These are phyloP conservation scores for Antheraea assamensis DNA, from an alignment of 2,888 invertebrate species.

Conservation along the genomic window DNA sequence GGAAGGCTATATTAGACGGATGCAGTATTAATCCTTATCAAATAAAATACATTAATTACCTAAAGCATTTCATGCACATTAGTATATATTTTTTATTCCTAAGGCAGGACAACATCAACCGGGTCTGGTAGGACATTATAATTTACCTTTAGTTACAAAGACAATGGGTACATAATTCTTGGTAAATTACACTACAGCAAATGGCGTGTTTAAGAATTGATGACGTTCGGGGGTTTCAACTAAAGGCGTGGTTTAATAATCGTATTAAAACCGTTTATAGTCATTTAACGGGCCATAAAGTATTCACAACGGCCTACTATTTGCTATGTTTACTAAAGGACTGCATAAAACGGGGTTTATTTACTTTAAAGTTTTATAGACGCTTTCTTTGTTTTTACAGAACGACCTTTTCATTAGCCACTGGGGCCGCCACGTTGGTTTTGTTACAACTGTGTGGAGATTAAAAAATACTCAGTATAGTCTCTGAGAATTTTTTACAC, in stretches of 20 bases:
- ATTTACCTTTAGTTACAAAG: constrained; percentile 26
- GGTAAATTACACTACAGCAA: constrained; percentile 32
- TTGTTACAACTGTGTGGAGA: constrained; percentile 24
- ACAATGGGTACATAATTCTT: constrained; percentile 28
- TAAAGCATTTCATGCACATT: too few species aligned
- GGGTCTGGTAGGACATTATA: too few species aligned
- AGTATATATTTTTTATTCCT: too few species aligned
- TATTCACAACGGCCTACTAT: constrained; percentile 64
- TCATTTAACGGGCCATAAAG: constrained; percentile 70
- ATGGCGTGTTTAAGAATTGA: constrained; percentile 42
- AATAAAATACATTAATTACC: too few species aligned
- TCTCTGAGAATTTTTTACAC: neutral
- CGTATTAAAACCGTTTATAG: constrained; percentile 72
- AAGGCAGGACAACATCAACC: too few species aligned
- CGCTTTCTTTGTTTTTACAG: constrained; percentile 50
- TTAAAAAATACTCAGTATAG: neutral
- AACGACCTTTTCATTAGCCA: constrained; percentile 10
- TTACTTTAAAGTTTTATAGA: constrained; percentile 47
- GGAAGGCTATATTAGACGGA: too few species aligned
- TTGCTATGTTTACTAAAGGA: constrained; percentile 48
- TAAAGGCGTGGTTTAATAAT: constrained; percentile 41
- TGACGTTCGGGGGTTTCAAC: constrained; percentile 34
- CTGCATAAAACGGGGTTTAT: constrained; percentile 45
- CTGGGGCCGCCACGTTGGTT: constrained; percentile 22
- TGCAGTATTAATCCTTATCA: too few species aligned